A percentile compares a stretch with the other conserved stretches of the same genome.
These are phyloP conservation scores for Bubo scandiacus DNA, from an alignment of 2,113 vertebrate genomes.

Conservation along the genomic window DNA sequence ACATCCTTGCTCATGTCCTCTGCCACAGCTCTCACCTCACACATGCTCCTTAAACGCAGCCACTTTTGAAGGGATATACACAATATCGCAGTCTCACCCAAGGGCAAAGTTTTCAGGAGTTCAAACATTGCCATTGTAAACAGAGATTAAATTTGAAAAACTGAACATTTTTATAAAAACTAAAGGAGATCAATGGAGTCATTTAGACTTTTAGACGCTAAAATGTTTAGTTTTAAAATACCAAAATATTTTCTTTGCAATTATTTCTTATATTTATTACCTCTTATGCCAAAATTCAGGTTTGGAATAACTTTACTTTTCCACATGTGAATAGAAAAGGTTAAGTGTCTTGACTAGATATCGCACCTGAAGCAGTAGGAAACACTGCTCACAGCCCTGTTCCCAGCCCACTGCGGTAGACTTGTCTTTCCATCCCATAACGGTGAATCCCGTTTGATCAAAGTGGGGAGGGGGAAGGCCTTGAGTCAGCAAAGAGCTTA, in stretches of 20 bases:
- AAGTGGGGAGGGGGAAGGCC: not conserved
- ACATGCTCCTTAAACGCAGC: not conserved
- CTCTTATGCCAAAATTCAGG: not conserved
- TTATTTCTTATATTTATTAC: not conserved
- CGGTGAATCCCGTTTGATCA: not conserved
- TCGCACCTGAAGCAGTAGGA: not conserved
- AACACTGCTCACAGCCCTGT: not conserved
- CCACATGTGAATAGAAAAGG: not conserved
- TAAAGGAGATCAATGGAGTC: not conserved
- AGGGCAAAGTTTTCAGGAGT: slow-evolving; percentile 18
- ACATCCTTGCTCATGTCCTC: not conserved
- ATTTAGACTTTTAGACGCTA: not conserved
- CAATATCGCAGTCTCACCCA: not conserved
- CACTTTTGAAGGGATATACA: not conserved
- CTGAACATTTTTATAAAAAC: not conserved
- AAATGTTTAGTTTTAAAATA: slow-evolving; percentile 28
- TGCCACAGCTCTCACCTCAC: not conserved
- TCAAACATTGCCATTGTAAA: slow-evolving; percentile 13
- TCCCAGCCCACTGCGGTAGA: not conserved
- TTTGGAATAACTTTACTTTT: not conserved
- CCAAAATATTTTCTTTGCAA: slow-evolving; percentile 33
- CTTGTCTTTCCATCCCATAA: not conserved
- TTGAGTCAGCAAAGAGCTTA: not conserved
- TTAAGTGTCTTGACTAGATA: not conserved
- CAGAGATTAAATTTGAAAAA: slow-evolving; percentile 2